Evolutionary conservation across 2,888 invertebrate genomes (phyloP), one percentile per base, ranked within the genome.

Genomic region (Exocentrus adspersus): DNA sequence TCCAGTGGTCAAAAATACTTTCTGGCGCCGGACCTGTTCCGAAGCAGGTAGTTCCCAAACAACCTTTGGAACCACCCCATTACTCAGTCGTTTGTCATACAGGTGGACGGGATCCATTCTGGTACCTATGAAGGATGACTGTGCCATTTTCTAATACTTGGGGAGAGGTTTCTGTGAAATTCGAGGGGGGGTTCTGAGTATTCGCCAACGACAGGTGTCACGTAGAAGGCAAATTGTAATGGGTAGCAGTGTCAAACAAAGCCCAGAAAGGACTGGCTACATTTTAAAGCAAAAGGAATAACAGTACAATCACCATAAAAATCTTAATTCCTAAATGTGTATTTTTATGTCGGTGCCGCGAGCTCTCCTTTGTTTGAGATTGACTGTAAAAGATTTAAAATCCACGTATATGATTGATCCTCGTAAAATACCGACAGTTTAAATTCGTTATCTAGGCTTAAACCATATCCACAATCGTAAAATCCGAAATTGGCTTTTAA

Each of bases 401-500:
- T 67, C 69, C 71, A 65, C 66, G 66, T 64, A 69, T 67, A 72
- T 74, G 72, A 74, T 74, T 74, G 74, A 70, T 72, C 67, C 67
- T 60, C 70, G 64, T 70, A 72, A 71, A 74, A 68, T 63, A 65
- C 66, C 64, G 65, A 28, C 54, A 54, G 54, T 54, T 54, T 54
- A 54, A 54, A 54, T 59, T 63, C 46, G 63, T 58, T 63, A 63
- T 63, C 65, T 62, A 63, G 59, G 68, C 60, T 64, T 17, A 43
- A 54, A 54, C 24, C 43, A 54, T 54, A 54, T 43, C 54, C 43
- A 28, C 67, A 64, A 69, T 68, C 71, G 67, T 76, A 76, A 75
- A 75, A 72, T 60, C 64, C 57, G 63, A 68, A 74, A 75, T 72
- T 72, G 72, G 70, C 73, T 74, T 73, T 74, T 71, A 72, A 72